phyloP scores from a whole-genome alignment of 2,888 invertebrate species.

The Syritta pipiens region DNA sequence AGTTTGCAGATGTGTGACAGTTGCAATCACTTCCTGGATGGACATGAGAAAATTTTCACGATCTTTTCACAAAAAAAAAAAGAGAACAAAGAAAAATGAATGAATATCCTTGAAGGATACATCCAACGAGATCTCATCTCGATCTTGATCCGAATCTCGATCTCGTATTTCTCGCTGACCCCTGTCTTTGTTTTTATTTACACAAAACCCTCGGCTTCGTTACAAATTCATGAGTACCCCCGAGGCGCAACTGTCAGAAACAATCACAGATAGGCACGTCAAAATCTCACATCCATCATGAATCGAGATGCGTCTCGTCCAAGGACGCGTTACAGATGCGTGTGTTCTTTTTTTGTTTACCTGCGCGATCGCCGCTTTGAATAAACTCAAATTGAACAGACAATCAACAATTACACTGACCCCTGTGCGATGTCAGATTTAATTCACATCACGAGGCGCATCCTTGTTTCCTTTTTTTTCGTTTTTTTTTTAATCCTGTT shows the following conservation, averaged over 20 bases:
- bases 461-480: conserved; percentile 22
- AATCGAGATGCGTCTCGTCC: conserved; percentile 49
- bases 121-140: conserved; percentile 9
- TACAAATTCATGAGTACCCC: conserved; percentile 52
- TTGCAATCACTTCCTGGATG: conserved; percentile 49
- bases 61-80: conserved; percentile 2
- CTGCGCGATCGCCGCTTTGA: conserved; percentile 16
- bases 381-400: conserved; percentile 58
- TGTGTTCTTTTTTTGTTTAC: no score
- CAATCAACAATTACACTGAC: conserved; percentile 70
- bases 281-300: conserved; percentile 72
- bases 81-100: conserved; percentile 4
- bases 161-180: conserved; percentile 56
- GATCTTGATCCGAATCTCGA: not conserved
- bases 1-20: not conserved
- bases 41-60: conserved; percentile 63
- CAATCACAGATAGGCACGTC: conserved; percentile 71
- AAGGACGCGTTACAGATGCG: no score
- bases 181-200: conserved; percentile 43
- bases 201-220: conserved; percentile 16
- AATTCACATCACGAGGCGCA: conserved; percentile 68
- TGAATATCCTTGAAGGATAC: conserved; percentile 33
- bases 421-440: conserved; percentile 70
- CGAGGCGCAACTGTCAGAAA: conserved; percentile 70
- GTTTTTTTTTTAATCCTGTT: conserved; percentile 37